Evolutionary conservation across 2,888 invertebrate species (phyloP).

Genomic region (Cryptus viduatorius): DNA sequence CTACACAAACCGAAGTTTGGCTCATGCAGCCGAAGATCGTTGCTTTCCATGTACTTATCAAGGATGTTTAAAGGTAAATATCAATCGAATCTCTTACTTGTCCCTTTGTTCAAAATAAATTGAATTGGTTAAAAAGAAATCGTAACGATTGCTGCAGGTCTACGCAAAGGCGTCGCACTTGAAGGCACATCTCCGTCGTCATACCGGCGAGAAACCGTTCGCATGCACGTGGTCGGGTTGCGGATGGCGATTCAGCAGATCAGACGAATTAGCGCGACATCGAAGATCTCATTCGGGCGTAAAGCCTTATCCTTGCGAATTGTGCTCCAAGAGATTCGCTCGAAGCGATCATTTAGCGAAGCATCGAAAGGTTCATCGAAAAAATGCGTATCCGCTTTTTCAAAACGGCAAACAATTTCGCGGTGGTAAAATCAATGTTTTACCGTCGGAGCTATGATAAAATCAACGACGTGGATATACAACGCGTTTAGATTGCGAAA

Average conservation of each 20-base stretch:
- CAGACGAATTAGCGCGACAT: conserved; percentile 97
- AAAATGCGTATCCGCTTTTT: conserved; percentile 84
- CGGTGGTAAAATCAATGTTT: conserved; percentile 76
- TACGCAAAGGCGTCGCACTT: conserved; percentile 96
- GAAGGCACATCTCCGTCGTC: conserved; percentile 94
- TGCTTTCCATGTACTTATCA: conserved; percentile 84
- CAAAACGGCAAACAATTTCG: conserved; percentile 77
- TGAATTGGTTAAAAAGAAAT: neutral
- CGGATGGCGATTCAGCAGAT: conserved; percentile 96
- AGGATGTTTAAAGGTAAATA: conserved; percentile 82
- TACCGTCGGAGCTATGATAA: conserved; percentile 75
- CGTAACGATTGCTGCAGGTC: conserved; percentile 86
- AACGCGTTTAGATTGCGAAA: conserved; percentile 8
- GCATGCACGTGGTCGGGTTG: conserved; percentile 92
- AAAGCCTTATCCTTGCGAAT: conserved; percentile 95
- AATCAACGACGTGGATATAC: conserved; percentile 6
- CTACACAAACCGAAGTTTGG: conserved; percentile 82
- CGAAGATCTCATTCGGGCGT: conserved; percentile 97
- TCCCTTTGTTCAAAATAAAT: neutral
- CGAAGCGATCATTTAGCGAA: conserved; percentile 97
- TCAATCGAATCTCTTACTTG: neutral
- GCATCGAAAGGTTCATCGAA: conserved; percentile 94
- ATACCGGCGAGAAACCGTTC: conserved; percentile 93
- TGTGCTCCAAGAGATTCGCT: conserved; percentile 96
- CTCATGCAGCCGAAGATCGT: conserved; percentile 81